Conservation (phyloP, 2,888 invertebrate genomes). For the Pristionchus entomophagus region DNA sequence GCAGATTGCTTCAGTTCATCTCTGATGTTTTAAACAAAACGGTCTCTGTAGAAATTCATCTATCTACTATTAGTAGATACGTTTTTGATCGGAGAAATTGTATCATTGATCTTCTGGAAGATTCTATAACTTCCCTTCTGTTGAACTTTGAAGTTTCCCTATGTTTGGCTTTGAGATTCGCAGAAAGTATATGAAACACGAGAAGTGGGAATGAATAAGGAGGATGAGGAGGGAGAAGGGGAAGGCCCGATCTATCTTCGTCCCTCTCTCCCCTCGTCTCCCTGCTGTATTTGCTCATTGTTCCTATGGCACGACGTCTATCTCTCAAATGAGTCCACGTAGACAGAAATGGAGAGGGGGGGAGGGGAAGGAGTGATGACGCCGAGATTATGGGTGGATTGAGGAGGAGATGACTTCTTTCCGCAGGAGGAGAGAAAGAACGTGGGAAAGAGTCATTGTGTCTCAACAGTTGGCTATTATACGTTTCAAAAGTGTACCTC, state of each 20-base stretch:
- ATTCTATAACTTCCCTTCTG: not conserved
- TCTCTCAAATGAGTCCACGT: not conserved
- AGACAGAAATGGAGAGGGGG: not conserved
- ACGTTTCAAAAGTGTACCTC: not conserved
- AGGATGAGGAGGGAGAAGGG: not conserved
- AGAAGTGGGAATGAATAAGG: conserved; percentile 9
- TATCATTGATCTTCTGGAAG: too few species aligned
- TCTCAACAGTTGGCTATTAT: not conserved
- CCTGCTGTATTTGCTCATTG: conserved; percentile 6
- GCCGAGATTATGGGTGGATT: not conserved
- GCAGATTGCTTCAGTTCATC: not conserved
- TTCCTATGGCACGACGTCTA: not conserved
- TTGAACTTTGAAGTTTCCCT: not conserved
- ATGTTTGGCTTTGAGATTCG: conserved; percentile 15
- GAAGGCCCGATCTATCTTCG: not conserved
- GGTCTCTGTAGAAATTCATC: not conserved
- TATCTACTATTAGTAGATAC: too few species aligned
- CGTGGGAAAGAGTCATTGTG: not conserved
- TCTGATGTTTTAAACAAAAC: not conserved
- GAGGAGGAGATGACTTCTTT: not conserved
- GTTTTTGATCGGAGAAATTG: too few species aligned
- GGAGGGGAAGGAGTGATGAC: not conserved
- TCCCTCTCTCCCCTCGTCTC: too few species aligned
- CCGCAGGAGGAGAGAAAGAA: not conserved
- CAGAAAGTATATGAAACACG: conserved; percentile 10